Evolutionary conservation across 1,140 invertebrate species (phyloP), one percentile per base, ranked within the genome.

Genomic region (Campoletis sonorensis): DNA sequence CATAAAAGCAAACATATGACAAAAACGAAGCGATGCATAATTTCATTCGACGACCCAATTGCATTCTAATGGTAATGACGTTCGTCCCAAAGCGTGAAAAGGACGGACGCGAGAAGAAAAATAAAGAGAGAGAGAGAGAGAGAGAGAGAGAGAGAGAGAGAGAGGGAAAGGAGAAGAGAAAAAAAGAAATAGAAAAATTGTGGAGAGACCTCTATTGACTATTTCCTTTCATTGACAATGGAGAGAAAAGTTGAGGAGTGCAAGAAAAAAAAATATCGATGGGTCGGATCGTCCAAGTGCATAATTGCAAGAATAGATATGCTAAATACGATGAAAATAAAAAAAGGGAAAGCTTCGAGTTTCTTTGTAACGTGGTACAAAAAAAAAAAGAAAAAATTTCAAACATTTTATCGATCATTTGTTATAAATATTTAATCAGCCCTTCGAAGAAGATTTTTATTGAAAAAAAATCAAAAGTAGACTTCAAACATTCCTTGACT

Each of bases 41-140:
- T 72, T 79, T 61, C 61, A 54, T 77, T 81, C 81, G 82, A 75
- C 84, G 82, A 85, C 83, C 84, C 83, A 83, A 85, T 86, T 86
- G 80, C 84, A 86, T 86, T 86, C 76, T 86, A 5, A 86, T 86
- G 84, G 27, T 82, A 86, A 86, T 86, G 73, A 26, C 26, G 73
- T n/a, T 51, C 45, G 23, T n/a, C 27, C 30, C 21, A 23, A 64
- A 21, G n/a, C 27, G 61, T 13, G 21, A 15, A 26, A 64, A 26
- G 61, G 23, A 26, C 61, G 21, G 4, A 64, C 1, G 61, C 5
- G 21, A 21, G 58, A 11, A 58, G 11, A 37, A 23, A 30, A 21
- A 49, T 21, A 21, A 21, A 21, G 30, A 27, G 70, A 40, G 26
- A 45, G 33, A 10, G 37, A 51, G 16, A 27, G 70, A 61, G n/a